Evolutionary conservation across 35 echinoderm and acorn worm genomes (phyloP), one percentile per base, ranked within the genome.

Genomic region (Amphiura filiformis): DNA sequence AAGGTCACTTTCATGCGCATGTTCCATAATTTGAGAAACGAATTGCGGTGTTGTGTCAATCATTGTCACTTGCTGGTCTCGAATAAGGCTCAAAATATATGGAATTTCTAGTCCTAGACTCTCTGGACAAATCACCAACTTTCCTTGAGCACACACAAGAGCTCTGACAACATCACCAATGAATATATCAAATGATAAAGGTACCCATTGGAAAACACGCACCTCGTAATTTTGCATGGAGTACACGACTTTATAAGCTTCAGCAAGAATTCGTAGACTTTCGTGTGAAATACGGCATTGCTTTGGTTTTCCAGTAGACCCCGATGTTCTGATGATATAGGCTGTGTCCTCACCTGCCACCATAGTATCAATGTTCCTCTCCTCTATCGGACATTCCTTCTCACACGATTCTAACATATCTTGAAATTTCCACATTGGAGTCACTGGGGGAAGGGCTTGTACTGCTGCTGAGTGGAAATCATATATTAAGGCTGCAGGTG

Each of bases 11-110:
- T 3, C 30, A 39, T 34, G 7, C 1, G 17, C 4, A 34, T 80
- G 12, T 12, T 80, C 26, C 13, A 80, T 36, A 32, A 80, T 80
- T 39, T 80, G 78, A 36, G 35, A 80, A 3, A 12, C 78, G 34
- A 80, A 80, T 80, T 80, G 78, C 26, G 78, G 78, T 39, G 78
- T 80, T 26, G 78, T 80, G 13, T 80, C 78, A 36, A 80, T 35
- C 17, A 80, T 22, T 4, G 78, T 80, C 4, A 26, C 78, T 12
- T 80, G 34, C 34, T 80, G 78, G 1, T 80, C 38, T 80, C 38
- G 34, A 80, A 80, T 80, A 7, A 80, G 78, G n/a, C 38, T 80
- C 4, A 12, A 32, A 80, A 80, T 80, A 36, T 80, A 36, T 15
- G 78, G 78, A 35, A 80, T 80, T 35, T 80, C 78, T 32, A 80